Base-by-base conservation (phyloP, 2,888 invertebrate species). In the Nasonia oneida region DNA sequence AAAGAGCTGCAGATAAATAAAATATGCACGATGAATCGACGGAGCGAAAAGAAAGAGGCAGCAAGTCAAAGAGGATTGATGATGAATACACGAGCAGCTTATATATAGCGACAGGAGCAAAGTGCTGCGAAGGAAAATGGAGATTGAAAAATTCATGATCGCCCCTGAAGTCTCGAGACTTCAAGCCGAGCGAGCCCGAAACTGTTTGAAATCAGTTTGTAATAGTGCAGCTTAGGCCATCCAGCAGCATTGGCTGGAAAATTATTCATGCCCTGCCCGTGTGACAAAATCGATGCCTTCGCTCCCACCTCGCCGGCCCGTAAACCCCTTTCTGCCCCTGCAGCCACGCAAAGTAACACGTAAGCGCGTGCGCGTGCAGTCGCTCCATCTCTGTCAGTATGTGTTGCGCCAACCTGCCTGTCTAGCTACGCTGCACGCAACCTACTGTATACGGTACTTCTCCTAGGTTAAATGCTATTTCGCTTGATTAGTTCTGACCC, bases 121-220 rank as follows among this genome's bases (percentile, higher is more conserved):
- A 64, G 61, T 57, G 67, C 33, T 10, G 61, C 15, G 14, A 15
- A 75, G 50, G 37, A 83, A 73, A 83, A 73, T 78, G 73, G 78
- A 29, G 42, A 42, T 73, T 83, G 78, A 83, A 83, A 78, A 83
- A 78, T 83, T 78, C 83, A 78, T 37, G 78, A 78, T 78, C 53
- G 77, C 12, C 14, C 71, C 53, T 57, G 42, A 71, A 57, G 53
- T 83, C 67, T n/a, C 10, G 74, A 79, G 50, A n/a, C 71, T 23
- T 50, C 39, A 12, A 64, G 70, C 50, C 15, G 14, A 15, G 39
- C 14, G 67, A 67, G 67, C 71, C 50, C 53, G 67, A 84, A 80
- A 81, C 74, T 80, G 39, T 80, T 75, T 12, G 70, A 80, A 84
- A 84, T 84, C 80, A 84, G 80, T 84, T 84, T 75, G 84, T 67